Evolutionary conservation across 2,797 vertebrate species (phyloP), one percentile per base, ranked within the genome.

Genomic region (Microhierax caerulescens): DNA sequence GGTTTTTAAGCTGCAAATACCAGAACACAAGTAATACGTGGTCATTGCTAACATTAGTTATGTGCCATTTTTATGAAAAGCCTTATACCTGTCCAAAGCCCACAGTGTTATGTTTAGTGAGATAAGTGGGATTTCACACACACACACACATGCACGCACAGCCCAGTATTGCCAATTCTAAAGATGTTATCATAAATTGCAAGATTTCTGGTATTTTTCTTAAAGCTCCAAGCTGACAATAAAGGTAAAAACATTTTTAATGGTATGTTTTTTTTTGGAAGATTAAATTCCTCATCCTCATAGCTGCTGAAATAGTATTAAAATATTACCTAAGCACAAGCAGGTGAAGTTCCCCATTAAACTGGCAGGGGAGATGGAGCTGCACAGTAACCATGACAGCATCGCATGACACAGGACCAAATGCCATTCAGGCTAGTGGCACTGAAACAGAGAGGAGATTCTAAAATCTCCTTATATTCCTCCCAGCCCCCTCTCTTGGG

Each of bases 381-480:
- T 96, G 95, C 95, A 94, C 94, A 93, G 95, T 88, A 96, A 91
- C 86, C 77, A 53, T 63, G 84, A 82, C 90, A 96, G 91, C 77
- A 56, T 92, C 0, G 11, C 63, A 59, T 76, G 83, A 92, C 88
- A 92, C 36, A 22, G 83, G 86, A 92, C 74, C 84, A 96, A 96
- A 96, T 93, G 92, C 48, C 84, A 92, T 76, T 85, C 51, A 79
- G 91, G 53, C 74, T 90, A 59, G 67, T 87, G 91, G 41, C 84
- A 82, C 91, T 45, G 69, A 75, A 92, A 67, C 25, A 63, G 20
- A 50, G 45, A 90, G 41, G 3, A 72, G 65, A 94, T 90, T 53
- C 63, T 90, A 81, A 94, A 94, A 91, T 60, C 45, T 69, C 41
- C 43, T 73, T 82, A 19, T 67, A 79, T 59, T 84, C 39, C 32